Conservation (phyloP, 2,797 vertebrate genomes). For the Sparidentex hasta region DNA sequence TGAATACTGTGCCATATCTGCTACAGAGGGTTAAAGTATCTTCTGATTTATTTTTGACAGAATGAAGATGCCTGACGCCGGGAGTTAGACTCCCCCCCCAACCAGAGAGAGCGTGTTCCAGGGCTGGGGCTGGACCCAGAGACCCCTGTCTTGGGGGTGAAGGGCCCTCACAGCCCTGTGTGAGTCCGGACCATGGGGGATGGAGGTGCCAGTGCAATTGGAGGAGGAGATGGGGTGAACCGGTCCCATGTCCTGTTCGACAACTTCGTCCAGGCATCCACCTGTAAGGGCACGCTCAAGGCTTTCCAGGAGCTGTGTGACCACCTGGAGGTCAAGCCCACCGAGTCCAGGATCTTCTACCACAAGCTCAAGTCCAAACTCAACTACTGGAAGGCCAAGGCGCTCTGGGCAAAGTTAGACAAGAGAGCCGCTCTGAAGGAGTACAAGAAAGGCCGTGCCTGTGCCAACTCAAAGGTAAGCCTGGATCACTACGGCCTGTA, state of each 20-base stretch:
- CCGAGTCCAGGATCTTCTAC: constrained; percentile 94
- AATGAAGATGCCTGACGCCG: constrained; percentile 78
- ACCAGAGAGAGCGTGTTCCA: constrained; percentile 59
- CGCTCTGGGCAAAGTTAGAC: constrained; percentile 97
- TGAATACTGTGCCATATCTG: not conserved
- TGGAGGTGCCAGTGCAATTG: constrained; percentile 69
- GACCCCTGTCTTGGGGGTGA: constrained; percentile 71
- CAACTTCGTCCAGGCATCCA: constrained; percentile 94
- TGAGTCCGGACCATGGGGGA: constrained; percentile 85
- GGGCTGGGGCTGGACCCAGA: constrained; percentile 77
- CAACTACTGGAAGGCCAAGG: constrained; percentile 99
- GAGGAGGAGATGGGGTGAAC: constrained; percentile 86
- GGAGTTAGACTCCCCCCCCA: constrained; percentile 70
- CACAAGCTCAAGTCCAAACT: constrained; percentile 98
- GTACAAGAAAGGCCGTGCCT: constrained; percentile 97
- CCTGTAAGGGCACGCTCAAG: constrained; percentile 95
- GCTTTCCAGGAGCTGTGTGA: constrained; percentile 98
- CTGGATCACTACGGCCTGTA: not conserved
- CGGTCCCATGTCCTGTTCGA: constrained; percentile 93
- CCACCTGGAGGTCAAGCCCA: constrained; percentile 93
- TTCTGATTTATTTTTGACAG: constrained; percentile 50
- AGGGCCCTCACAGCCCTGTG: constrained; percentile 68
- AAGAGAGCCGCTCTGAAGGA: constrained; percentile 96
- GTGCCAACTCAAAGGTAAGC: constrained; percentile 93
- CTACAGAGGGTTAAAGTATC: not conserved